These are phyloP conservation scores for Xestia xanthographa DNA, from an alignment of 2,888 invertebrate genomes.

Conservation along the genomic window DNA sequence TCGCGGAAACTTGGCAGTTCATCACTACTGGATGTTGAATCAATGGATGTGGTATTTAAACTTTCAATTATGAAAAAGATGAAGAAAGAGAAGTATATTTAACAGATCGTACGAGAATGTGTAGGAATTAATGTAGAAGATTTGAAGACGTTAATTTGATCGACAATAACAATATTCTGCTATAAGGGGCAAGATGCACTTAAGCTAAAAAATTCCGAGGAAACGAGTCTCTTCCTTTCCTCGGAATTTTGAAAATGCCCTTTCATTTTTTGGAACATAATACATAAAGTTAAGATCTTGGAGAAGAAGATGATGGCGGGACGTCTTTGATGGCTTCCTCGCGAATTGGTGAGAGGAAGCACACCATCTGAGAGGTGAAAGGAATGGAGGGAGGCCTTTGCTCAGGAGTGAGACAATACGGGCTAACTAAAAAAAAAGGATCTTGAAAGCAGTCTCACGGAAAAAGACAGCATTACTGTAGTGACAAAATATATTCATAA, in stretches of 20 bases:
- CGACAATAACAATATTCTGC: neutral
- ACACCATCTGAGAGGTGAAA: too few relatives aligned
- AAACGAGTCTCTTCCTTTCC: too few relatives aligned
- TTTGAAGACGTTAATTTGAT: neutral
- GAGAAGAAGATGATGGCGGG: too few relatives aligned
- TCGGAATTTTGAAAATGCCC: neutral
- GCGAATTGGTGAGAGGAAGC: too few relatives aligned
- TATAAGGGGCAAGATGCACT: neutral
- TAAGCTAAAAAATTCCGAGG: neutral
- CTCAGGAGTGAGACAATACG: too few relatives aligned
- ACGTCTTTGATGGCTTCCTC: too few relatives aligned
- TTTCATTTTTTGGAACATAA: neutral
- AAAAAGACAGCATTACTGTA: neutral
- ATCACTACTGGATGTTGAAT: constrained; percentile 35
- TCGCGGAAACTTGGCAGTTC: constrained; percentile 66
- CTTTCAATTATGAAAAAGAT: neutral
- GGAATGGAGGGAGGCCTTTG: too few relatives aligned
- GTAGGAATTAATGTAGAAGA: neutral
- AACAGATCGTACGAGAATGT: neutral
- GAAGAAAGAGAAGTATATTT: neutral
- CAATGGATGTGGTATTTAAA: constrained; percentile 59
- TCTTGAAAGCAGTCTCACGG: neutral
- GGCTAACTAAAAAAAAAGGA: neutral
- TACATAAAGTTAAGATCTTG: neutral
- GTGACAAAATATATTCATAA: neutral